Evolutionary conservation across 2,113 vertebrate species (phyloP), one percentile per base, ranked within the genome.

Genomic region (Quiscalus mexicanus): DNA sequence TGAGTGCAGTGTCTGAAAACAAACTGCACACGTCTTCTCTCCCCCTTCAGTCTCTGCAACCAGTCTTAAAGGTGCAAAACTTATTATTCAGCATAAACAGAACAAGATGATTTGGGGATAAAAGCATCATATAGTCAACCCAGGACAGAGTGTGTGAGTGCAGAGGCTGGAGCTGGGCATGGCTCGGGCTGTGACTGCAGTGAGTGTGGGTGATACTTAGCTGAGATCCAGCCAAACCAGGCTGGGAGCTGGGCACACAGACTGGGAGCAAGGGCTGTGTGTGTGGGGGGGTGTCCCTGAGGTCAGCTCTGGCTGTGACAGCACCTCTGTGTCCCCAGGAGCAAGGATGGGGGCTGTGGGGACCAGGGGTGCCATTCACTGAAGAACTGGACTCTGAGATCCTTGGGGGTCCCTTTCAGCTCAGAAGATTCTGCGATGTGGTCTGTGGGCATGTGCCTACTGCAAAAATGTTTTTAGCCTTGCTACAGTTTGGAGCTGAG

Each of bases 131-230:
- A 27, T 50, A 50, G 49, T 27, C 24, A 50, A 1, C 24, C 49
- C 49, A 50, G 24, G 25, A 27, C 49, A 27, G 18, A 35, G n/a
- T 9, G 8, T 15, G 22, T 24, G 39, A 47, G 45, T 8, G 65
- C 22, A 47, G 70, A 58, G 59, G 18, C 11, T 71, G 45, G n/a
- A 47, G 41, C 25, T 42, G 59, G 11, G 52, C 31, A 3, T 1
- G 15, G 20, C 42, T n/a, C 2, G 1, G 33, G 33, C n/a, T 2
- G 7, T 35, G 58, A 15, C 39, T 15, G n/a, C 30, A 18, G 30
- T 0, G 3, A 33, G 27, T 15, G 22, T 4, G 2, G 31, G 19
- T 31, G 28, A 44, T 1, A 1, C 7, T 10, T 10, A 58, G 70
- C 28, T 6, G 5, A 31, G 28, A 63, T 15, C 21, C 10, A 58